Evolutionary conservation across 2,113 vertebrate species (phyloP).

Genomic region (Sakesphorus luctuosus): DNA sequence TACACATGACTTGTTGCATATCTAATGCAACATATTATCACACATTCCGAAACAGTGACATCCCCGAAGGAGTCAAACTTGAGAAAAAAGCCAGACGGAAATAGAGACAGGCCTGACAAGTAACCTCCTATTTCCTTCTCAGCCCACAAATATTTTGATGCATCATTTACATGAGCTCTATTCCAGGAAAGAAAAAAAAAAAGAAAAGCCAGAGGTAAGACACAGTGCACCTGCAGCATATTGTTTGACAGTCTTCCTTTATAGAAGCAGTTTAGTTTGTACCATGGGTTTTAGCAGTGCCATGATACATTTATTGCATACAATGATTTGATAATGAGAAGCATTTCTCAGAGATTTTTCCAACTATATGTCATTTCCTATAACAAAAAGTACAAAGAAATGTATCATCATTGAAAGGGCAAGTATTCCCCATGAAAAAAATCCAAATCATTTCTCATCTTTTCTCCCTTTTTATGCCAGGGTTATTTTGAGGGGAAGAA

Average conservation of each 20-base stretch:
- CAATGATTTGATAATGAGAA: constrained; percentile 45
- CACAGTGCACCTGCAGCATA: neutral
- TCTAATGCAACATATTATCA: constrained; percentile 21
- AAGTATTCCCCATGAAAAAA: constrained; percentile 53
- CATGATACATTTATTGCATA: constrained; percentile 8
- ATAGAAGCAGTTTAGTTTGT: neutral
- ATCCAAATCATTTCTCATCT: constrained; percentile 22
- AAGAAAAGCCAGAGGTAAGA: neutral
- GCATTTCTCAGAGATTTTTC: constrained; percentile 45
- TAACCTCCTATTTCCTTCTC: neutral
- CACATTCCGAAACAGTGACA: neutral
- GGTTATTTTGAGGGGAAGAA: constrained; percentile 41
- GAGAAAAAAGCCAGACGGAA: neutral
- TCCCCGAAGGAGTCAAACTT: neutral
- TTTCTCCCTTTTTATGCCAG: constrained; percentile 27
- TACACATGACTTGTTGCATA: constrained; percentile 61
- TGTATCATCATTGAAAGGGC: constrained; percentile 33
- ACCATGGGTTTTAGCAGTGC: neutral
- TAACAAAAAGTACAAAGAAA: constrained; percentile 50
- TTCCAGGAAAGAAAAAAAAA: neutral
- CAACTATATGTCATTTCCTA: constrained; percentile 32
- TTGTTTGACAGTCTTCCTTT: neutral
- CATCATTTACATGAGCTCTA: neutral
- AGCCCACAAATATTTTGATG: constrained; percentile 21
- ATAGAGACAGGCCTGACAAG: neutral